Evolutionary conservation across 1,140 invertebrate genomes (phyloP), one percentile per base, ranked within the genome.

Genomic region (Zophobas atratus): DNA sequence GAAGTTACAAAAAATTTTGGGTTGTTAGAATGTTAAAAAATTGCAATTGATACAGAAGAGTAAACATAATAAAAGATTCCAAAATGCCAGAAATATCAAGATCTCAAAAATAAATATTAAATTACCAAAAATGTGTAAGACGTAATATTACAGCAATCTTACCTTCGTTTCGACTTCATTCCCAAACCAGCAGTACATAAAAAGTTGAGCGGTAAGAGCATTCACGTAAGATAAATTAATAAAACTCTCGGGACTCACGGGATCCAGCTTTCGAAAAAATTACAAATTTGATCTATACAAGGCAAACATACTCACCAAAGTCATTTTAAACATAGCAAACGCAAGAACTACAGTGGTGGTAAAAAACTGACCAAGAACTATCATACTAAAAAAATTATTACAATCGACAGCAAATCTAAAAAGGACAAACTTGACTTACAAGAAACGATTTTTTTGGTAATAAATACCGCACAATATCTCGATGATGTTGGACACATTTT

Each of bases 101-200:
- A n/a, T n/a, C n/a, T n/a, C n/a, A n/a, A n/a, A n/a, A n/a, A n/a
- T n/a, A n/a, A n/a, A n/a, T n/a, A n/a, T n/a, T n/a, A n/a, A n/a
- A n/a, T n/a, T n/a, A n/a, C n/a, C n/a, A n/a, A n/a, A 20, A 20
- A 20, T 20, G 20, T 20, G 20, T 20, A 20, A 20, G 20, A 20
- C 0, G 43, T 46, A 46, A 46, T 20, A 20, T 20, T 20, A 20
- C 20, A 20, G 0, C 20, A 51, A n/a, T 43, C 39, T 43, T 36
- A 67, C 60, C 20, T 67, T 67, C 46, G 32, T 41, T 43, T 67
- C 60, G 0, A 43, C 38, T 67, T 67, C 60, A 67, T 67, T 67
- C 33, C 60, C 60, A 67, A 67, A 67, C 60, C 60, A 67, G 20
- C 60, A 63, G 33, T 63, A 63, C 32, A 63, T 8, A 36, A 63